phyloP scores from a whole-genome alignment of 2,797 vertebrate genomes.

The Tauraco hartlaubi region DNA sequence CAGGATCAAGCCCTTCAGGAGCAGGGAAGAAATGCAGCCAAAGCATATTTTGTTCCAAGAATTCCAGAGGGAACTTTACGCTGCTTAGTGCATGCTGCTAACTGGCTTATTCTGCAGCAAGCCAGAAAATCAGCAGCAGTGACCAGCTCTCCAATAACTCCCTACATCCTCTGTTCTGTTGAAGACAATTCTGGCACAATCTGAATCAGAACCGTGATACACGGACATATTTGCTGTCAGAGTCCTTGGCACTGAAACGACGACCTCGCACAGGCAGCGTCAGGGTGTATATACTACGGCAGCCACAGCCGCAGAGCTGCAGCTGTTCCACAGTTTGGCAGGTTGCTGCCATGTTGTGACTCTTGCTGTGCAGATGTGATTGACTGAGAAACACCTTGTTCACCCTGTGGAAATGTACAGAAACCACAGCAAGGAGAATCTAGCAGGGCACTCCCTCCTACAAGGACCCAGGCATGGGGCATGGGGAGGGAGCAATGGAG shows the following conservation, averaged over 20 bases:
- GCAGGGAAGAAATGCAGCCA: neutral
- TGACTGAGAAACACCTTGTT: neutral
- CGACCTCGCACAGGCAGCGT: accelerated
- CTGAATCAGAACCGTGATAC: neutral
- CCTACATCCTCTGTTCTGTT: neutral
- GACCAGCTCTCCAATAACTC: neutral
- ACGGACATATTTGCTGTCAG: neutral
- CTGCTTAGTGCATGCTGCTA: neutral
- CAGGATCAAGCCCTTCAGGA: neutral
- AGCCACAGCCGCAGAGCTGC: neutral
- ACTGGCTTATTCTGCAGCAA: neutral
- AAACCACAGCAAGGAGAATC: neutral
- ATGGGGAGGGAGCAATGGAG: accelerated
- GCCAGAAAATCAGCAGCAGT: neutral
- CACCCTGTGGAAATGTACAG: neutral
- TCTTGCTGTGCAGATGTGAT: neutral
- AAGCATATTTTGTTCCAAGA: neutral
- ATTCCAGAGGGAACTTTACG: neutral
- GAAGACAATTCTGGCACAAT: neutral
- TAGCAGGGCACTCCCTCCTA: neutral
- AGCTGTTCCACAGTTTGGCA: neutral
- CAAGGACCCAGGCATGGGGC: accelerated
- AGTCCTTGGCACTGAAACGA: neutral
- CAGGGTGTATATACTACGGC: neutral
- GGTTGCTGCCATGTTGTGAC: neutral